These are phyloP conservation scores for Eupithecia insigniata DNA, from an alignment of 2,888 invertebrate genomes.

Conservation along the genomic window DNA sequence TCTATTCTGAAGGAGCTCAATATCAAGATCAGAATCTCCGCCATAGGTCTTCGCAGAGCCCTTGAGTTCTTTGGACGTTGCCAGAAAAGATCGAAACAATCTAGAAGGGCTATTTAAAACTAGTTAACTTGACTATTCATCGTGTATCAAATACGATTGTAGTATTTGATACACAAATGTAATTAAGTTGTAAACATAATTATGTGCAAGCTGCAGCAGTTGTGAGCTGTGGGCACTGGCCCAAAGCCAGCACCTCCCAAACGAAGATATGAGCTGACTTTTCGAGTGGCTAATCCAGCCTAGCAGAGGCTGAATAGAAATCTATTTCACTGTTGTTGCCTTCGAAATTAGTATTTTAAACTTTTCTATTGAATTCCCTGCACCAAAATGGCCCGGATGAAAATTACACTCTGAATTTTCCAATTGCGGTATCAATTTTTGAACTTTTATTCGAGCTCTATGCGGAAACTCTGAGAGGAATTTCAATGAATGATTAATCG, in stretches of 20 bases:
- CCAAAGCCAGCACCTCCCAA: conserved; percentile 35
- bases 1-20: too few species aligned
- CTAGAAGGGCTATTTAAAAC: too few species aligned
- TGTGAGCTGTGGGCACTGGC: conserved; percentile 28
- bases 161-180: too few species aligned
- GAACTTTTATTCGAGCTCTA: conserved; percentile 14
- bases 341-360: conserved; percentile 24
- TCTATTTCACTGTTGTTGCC: conserved; percentile 35
- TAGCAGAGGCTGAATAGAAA: conserved; percentile 35
- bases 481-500: neutral
- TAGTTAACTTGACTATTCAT: too few species aligned
- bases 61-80: too few species aligned
- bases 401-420: conserved; percentile 20
- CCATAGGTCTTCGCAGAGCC: too few species aligned
- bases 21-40: too few species aligned
- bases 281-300: conserved; percentile 42
- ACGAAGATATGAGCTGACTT: conserved; percentile 38
- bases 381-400: conserved; percentile 10
- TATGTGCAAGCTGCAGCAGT: neutral
- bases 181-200: neutral
- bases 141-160: too few species aligned
- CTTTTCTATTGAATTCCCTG: conserved; percentile 24
- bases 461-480: neutral
- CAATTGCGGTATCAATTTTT: conserved; percentile 16
- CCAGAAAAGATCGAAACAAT: too few species aligned